Evolutionary conservation across 1,140 invertebrate genomes (phyloP), one percentile per base, ranked within the genome.

Genomic region (Sarcophaga bullata): DNA sequence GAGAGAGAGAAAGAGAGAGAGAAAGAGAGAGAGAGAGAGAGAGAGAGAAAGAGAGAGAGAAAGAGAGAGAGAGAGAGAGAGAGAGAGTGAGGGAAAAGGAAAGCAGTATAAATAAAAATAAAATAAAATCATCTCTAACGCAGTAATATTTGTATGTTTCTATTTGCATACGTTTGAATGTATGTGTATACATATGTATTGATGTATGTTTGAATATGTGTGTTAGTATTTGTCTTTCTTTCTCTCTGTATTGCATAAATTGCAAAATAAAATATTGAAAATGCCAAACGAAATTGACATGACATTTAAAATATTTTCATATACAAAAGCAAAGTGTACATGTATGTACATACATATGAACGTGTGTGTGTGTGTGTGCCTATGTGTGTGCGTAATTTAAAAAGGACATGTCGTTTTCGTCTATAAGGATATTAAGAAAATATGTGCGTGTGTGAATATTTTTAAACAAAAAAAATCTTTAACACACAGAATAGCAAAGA

Each of bases 251-350:
- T 37, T 78, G 9, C 48, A 78, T 52, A 52, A 78, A 78, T 52
- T n/a, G 17, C 47, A 17, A 78, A 50, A 78, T 50, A 78, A 50
- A 78, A 78, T 78, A 78, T 78, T 78, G 75, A 78, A 78, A 78
- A 78, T 78, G 75, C 49, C 75, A 78, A 78, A 78, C 11, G 47
- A 9, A 52, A 78, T 19, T 10, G 75, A 78, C 75, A 78, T 78
- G 75, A 78, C 75, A 78, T 52, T 52, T 17, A 75, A 78, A 78
- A 78, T 78, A 78, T 78, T 49, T 19, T 46, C 25, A 73, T n/a
- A 72, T 25, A 19, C 11, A 25, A 19, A 72, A 19, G 62, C 19
- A 25, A n/a, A n/a, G n/a, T n/a, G n/a, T n/a, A n/a, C 19, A 19
- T 72, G 7, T 72, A 72, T 72, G 62, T 25, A 72, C n/a, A 19